These are phyloP conservation scores for Plumapathes pennacea DNA, from an alignment of 92 coral and sea anemone species.

Conservation along the genomic window DNA sequence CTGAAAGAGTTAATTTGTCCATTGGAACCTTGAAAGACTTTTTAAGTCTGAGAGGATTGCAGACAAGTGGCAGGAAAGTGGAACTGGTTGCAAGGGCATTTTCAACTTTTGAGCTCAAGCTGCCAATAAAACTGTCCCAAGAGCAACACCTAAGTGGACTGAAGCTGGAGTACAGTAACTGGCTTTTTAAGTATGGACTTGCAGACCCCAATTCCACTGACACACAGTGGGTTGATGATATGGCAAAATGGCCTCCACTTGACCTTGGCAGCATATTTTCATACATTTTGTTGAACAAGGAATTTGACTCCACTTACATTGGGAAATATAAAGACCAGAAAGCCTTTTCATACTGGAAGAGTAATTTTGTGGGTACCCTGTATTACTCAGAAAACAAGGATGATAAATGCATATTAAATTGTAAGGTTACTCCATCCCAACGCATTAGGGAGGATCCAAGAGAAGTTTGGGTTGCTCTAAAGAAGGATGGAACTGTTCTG, in stretches of 20 bases:
- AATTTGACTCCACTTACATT: slow-evolving; percentile 34
- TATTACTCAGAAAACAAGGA: slow-evolving; percentile 8
- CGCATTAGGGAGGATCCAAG: slow-evolving; percentile 26
- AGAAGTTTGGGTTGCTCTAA: slow-evolving; percentile 43
- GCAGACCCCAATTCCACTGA: too few species aligned
- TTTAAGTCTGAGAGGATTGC: too few species aligned
- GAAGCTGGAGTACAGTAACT: slow-evolving; percentile 14
- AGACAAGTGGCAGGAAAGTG: too few species aligned
- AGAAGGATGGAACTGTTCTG: slow-evolving; percentile 8
- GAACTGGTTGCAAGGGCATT: too few species aligned
- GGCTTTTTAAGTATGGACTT: too few species aligned
- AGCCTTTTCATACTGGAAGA: slow-evolving; percentile 39
- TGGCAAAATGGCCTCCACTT: slow-evolving; percentile 26
- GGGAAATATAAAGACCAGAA: slow-evolving; percentile 44
- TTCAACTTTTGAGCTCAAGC: too few species aligned
- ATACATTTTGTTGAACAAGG: slow-evolving; percentile 25
- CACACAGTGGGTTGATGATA: slow-evolving; percentile 16
- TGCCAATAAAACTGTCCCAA: too few species aligned
- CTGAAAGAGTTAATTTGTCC: too few species aligned
- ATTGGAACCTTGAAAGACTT: too few species aligned
- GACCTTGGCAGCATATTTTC: slow-evolving; percentile 34
- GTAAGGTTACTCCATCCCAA: slow-evolving; percentile 32
- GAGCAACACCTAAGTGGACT: slow-evolving; percentile 10
- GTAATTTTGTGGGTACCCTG: slow-evolving; percentile 48
- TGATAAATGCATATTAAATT: slow-evolving; percentile 5